phyloP scores from a whole-genome alignment of 2,797 vertebrate species.

The Passerculus sandwichensis region DNA sequence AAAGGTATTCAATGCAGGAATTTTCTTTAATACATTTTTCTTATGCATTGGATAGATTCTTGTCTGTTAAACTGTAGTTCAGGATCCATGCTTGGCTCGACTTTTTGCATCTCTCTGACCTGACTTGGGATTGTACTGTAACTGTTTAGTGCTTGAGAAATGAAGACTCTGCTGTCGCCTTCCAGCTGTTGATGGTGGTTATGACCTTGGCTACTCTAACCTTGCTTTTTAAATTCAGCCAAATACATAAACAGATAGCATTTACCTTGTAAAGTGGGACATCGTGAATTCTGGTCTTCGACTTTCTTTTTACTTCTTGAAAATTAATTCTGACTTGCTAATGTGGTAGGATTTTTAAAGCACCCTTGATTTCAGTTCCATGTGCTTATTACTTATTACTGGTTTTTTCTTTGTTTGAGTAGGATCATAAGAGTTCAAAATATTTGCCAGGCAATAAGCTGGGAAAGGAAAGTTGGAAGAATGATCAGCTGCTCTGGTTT shows the following conservation, averaged over 20 bases:
- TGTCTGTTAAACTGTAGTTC: neutral
- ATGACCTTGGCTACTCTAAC: neutral
- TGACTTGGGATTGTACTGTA: neutral
- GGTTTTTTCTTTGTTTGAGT: neutral
- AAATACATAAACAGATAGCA: neutral
- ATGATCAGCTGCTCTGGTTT: slow-evolving; percentile 9
- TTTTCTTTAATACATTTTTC: neutral
- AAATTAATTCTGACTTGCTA: neutral
- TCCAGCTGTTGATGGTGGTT: neutral
- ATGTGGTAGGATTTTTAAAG: neutral
- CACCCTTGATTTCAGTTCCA: neutral
- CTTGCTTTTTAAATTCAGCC: neutral
- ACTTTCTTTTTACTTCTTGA: neutral
- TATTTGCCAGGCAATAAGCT: slow-evolving; percentile 18
- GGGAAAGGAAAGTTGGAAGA: slow-evolving; percentile 23
- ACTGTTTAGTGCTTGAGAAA: neutral
- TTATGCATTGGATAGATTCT: neutral
- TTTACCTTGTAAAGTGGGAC: neutral
- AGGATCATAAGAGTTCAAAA: neutral
- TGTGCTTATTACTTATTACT: neutral
- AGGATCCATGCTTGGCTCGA: neutral
- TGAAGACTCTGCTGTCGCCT: neutral
- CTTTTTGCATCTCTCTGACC: neutral
- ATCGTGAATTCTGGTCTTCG: neutral
- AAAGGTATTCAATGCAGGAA: neutral